A percentile compares a stretch with the other conserved stretches of the same genome.
These are phyloP conservation scores for Sebastolobus altivelis DNA, from an alignment of 2,797 vertebrate genomes.

Conservation along the genomic window DNA sequence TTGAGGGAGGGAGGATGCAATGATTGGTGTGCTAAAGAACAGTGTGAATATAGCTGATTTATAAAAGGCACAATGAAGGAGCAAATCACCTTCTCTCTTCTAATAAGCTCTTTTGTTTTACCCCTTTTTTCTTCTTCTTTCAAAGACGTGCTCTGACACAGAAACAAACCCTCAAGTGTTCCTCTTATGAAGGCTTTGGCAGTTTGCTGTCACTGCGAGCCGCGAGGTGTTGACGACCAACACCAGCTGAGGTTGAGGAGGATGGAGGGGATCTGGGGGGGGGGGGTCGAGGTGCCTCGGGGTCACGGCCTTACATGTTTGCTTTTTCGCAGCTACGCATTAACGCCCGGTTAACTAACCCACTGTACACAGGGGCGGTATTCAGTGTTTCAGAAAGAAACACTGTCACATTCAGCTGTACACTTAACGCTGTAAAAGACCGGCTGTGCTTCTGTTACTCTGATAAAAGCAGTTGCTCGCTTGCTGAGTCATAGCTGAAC, in stretches of 20 bases:
- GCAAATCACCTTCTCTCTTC: constrained; percentile 47
- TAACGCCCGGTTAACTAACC: constrained; percentile 29
- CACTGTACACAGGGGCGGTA: constrained; percentile 8
- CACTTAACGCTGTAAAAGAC: constrained; percentile 61
- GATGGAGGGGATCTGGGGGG: constrained; percentile 19
- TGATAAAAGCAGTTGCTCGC: constrained; percentile 42
- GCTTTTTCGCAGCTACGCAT: constrained; percentile 58
- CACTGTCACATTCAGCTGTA: constrained; percentile 48
- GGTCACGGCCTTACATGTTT: constrained; percentile 60
- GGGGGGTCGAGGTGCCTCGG: constrained; percentile 35
- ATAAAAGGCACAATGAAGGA: constrained; percentile 86
- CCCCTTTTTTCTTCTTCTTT: constrained; percentile 56
- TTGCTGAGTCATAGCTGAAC: constrained; percentile 60
- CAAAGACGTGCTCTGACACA: constrained; percentile 11
- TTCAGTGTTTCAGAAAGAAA: constrained; percentile 36
- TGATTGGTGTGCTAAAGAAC: constrained; percentile 47
- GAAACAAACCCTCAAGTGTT: constrained; percentile 38
- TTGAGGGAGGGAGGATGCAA: constrained; percentile 36
- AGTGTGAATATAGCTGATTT: constrained; percentile 60
- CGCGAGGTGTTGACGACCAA: constrained; percentile 79
- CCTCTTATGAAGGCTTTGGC: constrained; percentile 47
- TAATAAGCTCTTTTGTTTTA: constrained; percentile 58
- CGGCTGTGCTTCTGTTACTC: constrained; percentile 58
- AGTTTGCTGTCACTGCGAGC: constrained; percentile 40
- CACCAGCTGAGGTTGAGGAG: constrained; percentile 80